Conservation (phyloP, 2,797 vertebrate genomes). For the Erpetoichthys calabaricus region DNA sequence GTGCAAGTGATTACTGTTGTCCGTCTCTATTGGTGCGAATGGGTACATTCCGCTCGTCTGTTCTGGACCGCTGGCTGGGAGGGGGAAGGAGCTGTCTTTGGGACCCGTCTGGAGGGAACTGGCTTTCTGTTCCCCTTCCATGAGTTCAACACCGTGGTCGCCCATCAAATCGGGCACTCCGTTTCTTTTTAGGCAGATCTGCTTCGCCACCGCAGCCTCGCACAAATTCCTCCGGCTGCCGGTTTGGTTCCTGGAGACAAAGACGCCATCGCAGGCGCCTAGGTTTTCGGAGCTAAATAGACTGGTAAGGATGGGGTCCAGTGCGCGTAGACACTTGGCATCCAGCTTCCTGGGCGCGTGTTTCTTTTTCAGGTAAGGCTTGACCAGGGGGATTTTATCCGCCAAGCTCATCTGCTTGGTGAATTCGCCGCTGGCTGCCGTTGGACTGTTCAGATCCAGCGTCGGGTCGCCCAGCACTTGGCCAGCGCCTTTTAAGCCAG, state of each 20-base stretch:
- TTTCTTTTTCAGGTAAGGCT: conserved; percentile 93
- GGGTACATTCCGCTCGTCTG: conserved; percentile 63
- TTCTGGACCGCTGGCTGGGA: conserved; percentile 46
- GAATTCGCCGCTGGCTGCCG: conserved; percentile 49
- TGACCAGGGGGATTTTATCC: conserved; percentile 79
- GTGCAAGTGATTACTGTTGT: conserved; percentile 57
- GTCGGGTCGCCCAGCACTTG: conserved; percentile 38
- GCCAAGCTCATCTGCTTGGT: conserved; percentile 55
- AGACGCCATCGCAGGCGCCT: conserved; percentile 59
- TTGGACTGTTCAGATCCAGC: conserved; percentile 32
- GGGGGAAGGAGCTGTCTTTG: conserved; percentile 22
- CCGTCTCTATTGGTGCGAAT: conserved; percentile 52
- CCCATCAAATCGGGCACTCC: conserved; percentile 49
- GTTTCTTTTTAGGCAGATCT: conserved; percentile 57
- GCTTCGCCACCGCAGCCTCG: conserved; percentile 67
- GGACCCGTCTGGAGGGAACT: conserved; percentile 38
- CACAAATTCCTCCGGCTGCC: conserved; percentile 55
- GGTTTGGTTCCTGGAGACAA: conserved; percentile 62
- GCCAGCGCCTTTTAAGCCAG: conserved; percentile 20
- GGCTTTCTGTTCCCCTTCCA: conserved; percentile 41
- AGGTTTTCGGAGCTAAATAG: conserved; percentile 69
- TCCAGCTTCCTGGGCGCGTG: conserved; percentile 69
- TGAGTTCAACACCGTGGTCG: conserved; percentile 45
- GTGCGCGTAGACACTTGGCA: conserved; percentile 65
- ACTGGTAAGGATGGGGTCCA: conserved; percentile 78